phyloP scores from a whole-genome alignment of 2,797 vertebrate species.

The Myotis findleyi region DNA sequence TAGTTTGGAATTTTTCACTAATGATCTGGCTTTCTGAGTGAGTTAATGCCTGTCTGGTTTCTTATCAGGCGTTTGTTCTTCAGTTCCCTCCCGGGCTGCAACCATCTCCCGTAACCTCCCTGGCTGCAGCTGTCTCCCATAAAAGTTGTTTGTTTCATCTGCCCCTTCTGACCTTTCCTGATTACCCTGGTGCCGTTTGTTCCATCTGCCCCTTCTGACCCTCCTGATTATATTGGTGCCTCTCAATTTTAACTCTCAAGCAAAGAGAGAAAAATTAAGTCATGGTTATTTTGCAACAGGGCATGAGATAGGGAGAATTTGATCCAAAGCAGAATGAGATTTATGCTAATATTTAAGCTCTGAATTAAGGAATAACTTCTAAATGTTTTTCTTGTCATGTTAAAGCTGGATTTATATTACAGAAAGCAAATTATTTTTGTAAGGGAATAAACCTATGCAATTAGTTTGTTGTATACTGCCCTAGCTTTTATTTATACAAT shows the following conservation, averaged over 20 bases:
- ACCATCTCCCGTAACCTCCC: too few species aligned
- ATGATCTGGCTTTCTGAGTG: too few species aligned
- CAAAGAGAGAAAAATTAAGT: neutral
- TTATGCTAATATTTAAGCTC: neutral
- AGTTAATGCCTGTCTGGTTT: too few species aligned
- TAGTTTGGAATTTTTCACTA: too few species aligned
- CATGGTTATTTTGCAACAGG: neutral
- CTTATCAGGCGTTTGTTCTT: too few species aligned
- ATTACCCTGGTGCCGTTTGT: too few species aligned
- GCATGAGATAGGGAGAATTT: neutral
- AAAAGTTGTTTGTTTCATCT: too few species aligned
- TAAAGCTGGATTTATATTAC: neutral
- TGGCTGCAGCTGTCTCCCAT: too few species aligned
- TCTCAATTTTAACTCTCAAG: conserved; percentile 20
- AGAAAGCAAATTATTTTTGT: neutral
- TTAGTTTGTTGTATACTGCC: neutral
- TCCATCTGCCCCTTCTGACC: too few species aligned
- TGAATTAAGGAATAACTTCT: neutral
- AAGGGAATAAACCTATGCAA: neutral
- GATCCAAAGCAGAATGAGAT: neutral
- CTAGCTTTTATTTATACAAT: neutral
- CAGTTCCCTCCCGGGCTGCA: too few species aligned
- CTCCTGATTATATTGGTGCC: too few species aligned
- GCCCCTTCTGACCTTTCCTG: too few species aligned
- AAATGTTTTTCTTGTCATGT: neutral